Evolutionary conservation across 2,113 vertebrate genomes (phyloP).

Genomic region (Aldabrachelys gigantea): DNA sequence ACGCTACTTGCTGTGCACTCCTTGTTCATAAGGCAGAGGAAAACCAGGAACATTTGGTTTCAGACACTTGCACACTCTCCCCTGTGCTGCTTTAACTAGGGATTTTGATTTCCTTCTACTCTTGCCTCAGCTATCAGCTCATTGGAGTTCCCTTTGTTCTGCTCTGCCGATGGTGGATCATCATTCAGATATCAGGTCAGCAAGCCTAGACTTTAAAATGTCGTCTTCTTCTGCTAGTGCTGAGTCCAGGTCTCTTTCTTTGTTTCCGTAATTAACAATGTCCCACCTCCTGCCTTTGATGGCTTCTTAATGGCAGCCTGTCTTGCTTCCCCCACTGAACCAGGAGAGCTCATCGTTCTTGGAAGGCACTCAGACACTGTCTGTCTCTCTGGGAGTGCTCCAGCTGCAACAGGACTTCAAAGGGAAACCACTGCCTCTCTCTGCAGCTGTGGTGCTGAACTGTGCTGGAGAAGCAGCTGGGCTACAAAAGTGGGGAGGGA

Average conservation of each 20-base stretch:
- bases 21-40: neutral
- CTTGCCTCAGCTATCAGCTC: neutral
- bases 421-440: neutral
- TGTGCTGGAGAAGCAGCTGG: neutral
- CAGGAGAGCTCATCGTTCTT: neutral
- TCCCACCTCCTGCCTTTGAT: neutral
- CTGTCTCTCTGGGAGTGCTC: neutral
- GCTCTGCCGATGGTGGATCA: neutral
- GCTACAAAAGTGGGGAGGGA: neutral
- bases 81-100: neutral
- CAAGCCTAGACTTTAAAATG: neutral
- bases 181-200: neutral
- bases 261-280: neutral
- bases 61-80: neutral
- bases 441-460: neutral
- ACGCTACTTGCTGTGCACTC: neutral
- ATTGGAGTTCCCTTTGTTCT: neutral
- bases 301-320: neutral
- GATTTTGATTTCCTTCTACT: neutral
- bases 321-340: neutral
- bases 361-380: neutral
- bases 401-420: neutral
- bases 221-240: neutral
- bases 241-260: neutral
- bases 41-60: neutral